Base-by-base conservation (phyloP, 2,888 invertebrate species). In the Hirtodrosophila trivittata region DNA sequence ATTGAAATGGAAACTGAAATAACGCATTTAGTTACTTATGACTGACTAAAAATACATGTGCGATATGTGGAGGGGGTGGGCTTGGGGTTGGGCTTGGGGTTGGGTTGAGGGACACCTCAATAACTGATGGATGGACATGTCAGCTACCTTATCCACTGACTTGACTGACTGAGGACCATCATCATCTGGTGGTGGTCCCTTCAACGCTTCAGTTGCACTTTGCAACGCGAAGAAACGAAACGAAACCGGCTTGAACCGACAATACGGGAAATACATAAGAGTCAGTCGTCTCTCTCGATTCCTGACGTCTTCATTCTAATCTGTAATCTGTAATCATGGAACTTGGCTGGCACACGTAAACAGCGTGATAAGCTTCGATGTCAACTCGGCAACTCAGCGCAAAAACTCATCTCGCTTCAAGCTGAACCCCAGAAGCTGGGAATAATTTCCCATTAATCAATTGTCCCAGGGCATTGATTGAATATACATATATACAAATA, bases 1-100 rank as follows among this genome's bases (percentile, higher is more conserved):
- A 77, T 77, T 81, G 66, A 73, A 76, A 76, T 60, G 77, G 66
- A 73, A 76, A 76, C 60, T 64, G 75, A 77, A 80, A 87, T 81
- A 87, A 84, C 80, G 87, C 65, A 52, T 64, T 85, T 60, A 62
- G 62, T 77, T 60, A 66, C 35, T 77, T 69, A 84, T 66, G 63
- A 10, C 12, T 45, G 62, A 77, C 87, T 80, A 85, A 80, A 85
- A 80, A 87, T 81, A 77, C 35, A 13, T 9, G n/a, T 3, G 13
- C 4, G 2, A 16, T 6, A 13, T 12, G 5, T 21, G 18, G 18
- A 21, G 18, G 18, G 18, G 18, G 18, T 21, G 18, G 18, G 18
- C n/a, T n/a, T n/a, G 18, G 18, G 5, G 18, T 2, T 21, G 18
- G 18, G 5, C n/a, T n/a, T n/a, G 18, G 18, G 5, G 18, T 2